phyloP scores from a whole-genome alignment of 2,797 vertebrate species.

The Erithacus rubecula region DNA sequence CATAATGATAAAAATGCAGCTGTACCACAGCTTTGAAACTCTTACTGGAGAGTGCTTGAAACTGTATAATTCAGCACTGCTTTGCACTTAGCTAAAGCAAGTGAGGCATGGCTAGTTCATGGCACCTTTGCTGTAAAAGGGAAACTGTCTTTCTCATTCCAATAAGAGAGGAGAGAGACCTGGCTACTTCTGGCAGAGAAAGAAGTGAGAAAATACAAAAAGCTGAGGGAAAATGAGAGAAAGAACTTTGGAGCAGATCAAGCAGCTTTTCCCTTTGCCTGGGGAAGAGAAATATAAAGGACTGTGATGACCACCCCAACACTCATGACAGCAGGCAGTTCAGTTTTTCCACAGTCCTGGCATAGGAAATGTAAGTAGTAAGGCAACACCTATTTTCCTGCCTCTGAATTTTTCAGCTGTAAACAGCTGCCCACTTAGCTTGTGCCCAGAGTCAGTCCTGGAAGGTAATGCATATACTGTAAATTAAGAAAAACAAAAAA shows the following conservation, averaged over 20 bases:
- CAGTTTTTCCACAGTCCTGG: background rate
- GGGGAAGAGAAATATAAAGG: background rate
- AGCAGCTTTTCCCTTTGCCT: background rate
- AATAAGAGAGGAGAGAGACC: background rate
- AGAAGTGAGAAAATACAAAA: background rate
- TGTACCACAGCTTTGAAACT: background rate
- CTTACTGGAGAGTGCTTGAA: background rate
- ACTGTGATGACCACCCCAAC: background rate
- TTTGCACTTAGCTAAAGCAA: background rate
- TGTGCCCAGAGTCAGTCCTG: background rate
- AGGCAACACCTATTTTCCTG: background rate
- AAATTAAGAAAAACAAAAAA: background rate
- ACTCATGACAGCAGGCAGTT: background rate
- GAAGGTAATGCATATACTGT: background rate
- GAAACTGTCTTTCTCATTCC: background rate
- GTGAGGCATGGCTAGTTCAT: background rate
- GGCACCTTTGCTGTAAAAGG: background rate
- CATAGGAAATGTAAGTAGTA: background rate
- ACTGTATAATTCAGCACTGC: background rate
- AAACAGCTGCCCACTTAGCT: background rate
- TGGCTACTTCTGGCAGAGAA: background rate
- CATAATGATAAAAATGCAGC: background rate
- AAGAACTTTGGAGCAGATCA: background rate
- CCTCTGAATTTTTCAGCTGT: background rate
- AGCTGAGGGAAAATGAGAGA: background rate